Base-by-base conservation (phyloP, 2,113 vertebrate species). In the Cygnus atratus region DNA sequence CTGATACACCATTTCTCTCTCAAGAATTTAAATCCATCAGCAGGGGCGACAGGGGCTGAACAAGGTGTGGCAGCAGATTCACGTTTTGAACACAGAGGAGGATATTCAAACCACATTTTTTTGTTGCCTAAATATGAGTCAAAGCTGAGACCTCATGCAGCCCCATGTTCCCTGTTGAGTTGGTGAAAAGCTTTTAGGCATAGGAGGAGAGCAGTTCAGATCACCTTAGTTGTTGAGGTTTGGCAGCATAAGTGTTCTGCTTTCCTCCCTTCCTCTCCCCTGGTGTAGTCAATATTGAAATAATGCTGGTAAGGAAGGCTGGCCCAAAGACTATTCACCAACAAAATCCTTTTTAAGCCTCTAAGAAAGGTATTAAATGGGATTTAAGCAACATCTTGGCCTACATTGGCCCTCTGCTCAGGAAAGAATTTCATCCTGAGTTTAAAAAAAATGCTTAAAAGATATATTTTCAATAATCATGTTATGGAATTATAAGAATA, bases 271-370 rank as follows among this genome's bases (percentile, higher is more conserved):
- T 74, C 20, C 20, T 80, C 52, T 83, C 37, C 43, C 25, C 70
- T 72, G 54, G 20, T 48, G 35, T 37, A 52, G 86, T 65, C 76
- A 76, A 4, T 84, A 59, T 11, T 78, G 70, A 96, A 93, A 77
- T 84, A 84, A 87, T 61, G 35, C 73, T 55, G 59, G 21, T 72
- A 68, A 75, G 84, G 57, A 75, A 84, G 54, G 33, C 84, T 90
- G 66, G 85, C 72, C 73, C 77, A 88, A 87, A 61, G 73, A 44
- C 88, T 90, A 3, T 84, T 72, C 35, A 41, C 73, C 59, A 84
- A 28, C 52, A 90, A 93, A 93, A 96, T 96, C 95, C 92, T 17
- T 2, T 68, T 76, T 94, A 95, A 95, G 80, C 77, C 16, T 93
- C 58, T 92, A 84, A 95, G 76, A 68, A 92, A 84, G 66, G 65